Evolutionary conservation across 1,140 invertebrate species (phyloP).

Genomic region (Ephestia elutella): DNA sequence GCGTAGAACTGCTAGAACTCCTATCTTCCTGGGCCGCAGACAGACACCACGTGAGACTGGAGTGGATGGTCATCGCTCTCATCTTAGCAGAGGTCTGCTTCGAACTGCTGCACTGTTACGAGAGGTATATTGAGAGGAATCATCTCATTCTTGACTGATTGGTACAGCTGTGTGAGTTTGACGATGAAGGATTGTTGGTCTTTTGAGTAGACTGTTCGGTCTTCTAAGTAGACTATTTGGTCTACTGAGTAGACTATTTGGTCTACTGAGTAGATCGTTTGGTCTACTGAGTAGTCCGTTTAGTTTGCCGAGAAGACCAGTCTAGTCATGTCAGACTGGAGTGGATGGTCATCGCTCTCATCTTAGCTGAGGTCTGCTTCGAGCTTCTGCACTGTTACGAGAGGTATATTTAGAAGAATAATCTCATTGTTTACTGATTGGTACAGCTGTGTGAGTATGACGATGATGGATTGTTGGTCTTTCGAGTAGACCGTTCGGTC

Average conservation of each 20-base stretch:
- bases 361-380: constrained; percentile 94
- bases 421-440: neutral
- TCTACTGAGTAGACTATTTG: neutral
- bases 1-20: constrained; percentile 91
- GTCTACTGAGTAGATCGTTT: neutral
- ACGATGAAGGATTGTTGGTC: neutral
- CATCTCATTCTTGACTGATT: neutral
- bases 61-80: constrained; percentile 97
- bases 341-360: constrained; percentile 81
- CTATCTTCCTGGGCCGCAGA: constrained; percentile 91
- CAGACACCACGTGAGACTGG: constrained; percentile 90
- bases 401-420: constrained; percentile 39
- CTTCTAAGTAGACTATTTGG: neutral
- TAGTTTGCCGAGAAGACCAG: too few relatives aligned
- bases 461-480: neutral
- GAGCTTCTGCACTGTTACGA: constrained; percentile 89
- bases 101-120: constrained; percentile 87
- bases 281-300: neutral
- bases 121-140: constrained; percentile 59
- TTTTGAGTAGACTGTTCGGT: neutral
- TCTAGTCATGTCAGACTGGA: too few relatives aligned
- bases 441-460: neutral
- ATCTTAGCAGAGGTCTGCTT: constrained; percentile 96
- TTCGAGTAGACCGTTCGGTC: neutral
- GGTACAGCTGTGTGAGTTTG: neutral